Percentiles rank a stretch among this genome's conserved stretches.
These are phyloP conservation scores for Balearica regulorum DNA, from an alignment of 2,797 vertebrate genomes.

Conservation along the genomic window DNA sequence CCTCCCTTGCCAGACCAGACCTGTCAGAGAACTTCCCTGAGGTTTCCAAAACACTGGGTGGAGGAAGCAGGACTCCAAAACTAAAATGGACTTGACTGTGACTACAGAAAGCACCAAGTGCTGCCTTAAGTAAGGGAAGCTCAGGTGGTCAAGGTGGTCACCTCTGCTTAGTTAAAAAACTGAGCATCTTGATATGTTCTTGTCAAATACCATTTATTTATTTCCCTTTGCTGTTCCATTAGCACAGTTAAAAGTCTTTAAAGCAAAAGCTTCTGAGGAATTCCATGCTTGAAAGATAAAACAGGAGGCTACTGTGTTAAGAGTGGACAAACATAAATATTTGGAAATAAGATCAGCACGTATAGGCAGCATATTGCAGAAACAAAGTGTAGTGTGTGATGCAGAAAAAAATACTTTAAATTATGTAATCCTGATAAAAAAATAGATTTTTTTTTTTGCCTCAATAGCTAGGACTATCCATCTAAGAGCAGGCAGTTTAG, in stretches of 20 bases:
- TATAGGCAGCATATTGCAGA: background rate
- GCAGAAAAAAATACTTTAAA: background rate
- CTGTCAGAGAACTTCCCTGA: background rate
- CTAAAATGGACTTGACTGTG: background rate
- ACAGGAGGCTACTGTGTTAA: background rate
- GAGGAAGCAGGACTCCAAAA: background rate
- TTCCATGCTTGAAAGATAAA: slow-evolving; percentile 12
- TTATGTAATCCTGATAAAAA: background rate
- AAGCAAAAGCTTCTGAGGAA: slow-evolving; percentile 10
- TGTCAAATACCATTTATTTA: background rate
- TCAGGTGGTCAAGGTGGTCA: background rate
- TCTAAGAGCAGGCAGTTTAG: background rate
- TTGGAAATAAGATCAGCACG: background rate
- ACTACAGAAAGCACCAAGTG: background rate
- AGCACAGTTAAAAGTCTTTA: background rate
- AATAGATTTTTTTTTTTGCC: background rate
- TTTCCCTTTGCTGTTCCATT: background rate
- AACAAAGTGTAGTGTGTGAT: background rate
- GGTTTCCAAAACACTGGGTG: background rate
- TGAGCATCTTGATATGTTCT: background rate
- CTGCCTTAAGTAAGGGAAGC: background rate
- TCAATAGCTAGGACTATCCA: background rate
- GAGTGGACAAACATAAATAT: background rate
- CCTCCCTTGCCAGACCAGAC: background rate
- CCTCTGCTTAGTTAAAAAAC: background rate